These are phyloP conservation scores for Tamias sibiricus DNA, from an alignment of 2,113 vertebrate species.

Conservation along the genomic window DNA sequence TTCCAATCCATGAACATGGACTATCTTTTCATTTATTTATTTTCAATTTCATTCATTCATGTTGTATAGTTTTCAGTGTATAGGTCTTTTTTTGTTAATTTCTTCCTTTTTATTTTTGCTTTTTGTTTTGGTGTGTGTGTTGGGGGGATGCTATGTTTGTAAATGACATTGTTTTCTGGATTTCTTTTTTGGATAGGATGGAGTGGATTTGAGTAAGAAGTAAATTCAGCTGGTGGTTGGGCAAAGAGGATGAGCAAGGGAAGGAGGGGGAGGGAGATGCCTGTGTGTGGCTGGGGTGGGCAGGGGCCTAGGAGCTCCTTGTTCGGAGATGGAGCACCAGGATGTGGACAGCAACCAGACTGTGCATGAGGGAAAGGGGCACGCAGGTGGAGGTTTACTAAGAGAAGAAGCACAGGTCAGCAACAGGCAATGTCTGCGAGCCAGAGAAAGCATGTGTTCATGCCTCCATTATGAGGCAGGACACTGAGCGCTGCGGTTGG, in stretches of 20 bases:
- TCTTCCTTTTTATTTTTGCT: background rate
- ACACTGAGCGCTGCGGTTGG: background rate
- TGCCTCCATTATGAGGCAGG: background rate
- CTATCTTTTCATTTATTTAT: background rate
- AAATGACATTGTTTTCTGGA: background rate
- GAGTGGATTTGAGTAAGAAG: background rate
- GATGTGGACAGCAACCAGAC: background rate
- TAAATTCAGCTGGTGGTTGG: background rate
- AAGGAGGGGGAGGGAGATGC: rapidly evolving
- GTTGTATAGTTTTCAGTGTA: background rate
- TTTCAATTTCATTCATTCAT: background rate
- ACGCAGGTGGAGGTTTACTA: background rate
- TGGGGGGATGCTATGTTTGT: background rate
- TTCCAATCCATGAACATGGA: background rate
- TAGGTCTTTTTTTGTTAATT: background rate
- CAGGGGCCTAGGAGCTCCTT: rapidly evolving
- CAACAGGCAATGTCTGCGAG: background rate
- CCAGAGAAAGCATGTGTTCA: rapidly evolving
- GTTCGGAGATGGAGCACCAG: background rate
- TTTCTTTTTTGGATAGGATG: background rate
- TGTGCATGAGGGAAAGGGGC: rapidly evolving
- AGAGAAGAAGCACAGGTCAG: background rate
- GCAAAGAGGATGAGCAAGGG: rapidly evolving
- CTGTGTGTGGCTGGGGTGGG: background rate
- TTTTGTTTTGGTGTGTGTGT: background rate